Base-by-base conservation (phyloP, 2,113 vertebrate species). In the Eubucco bourcierii region DNA sequence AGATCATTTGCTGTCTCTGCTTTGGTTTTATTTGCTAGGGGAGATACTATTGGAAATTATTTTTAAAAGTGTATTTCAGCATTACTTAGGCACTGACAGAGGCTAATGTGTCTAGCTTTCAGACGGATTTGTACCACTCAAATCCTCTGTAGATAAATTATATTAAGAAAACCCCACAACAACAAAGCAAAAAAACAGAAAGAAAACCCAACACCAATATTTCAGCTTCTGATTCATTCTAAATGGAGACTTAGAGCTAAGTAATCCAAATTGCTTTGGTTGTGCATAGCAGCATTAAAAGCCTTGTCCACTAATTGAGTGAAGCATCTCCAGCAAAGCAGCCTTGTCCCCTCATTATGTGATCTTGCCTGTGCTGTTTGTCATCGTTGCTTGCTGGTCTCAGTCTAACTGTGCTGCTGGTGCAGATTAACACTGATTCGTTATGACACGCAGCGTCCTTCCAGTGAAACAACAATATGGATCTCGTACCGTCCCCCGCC, bases 271-370 rank as follows among this genome's bases (percentile, higher is more conserved):
- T 98, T 98, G 98, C 98, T 98, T 98, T 98, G 98, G 98, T 98
- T 98, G 98, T 97, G 97, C 98, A 94, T 97, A 97, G 98, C 97
- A 74, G 98, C 98, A 98, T 98, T 99, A 98, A 99, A 99, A 99
- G 98, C 98, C 98, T 93, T 97, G 98, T 98, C 98, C 98, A 96
- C 98, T 99, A 99, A 99, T 99, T 99, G 98, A 99, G 98, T 98
- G 98, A 98, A 98, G 97, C 98, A 67, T 97, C 98, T 96, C 90
- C 90, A 95, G 96, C 81, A 95, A 97, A 95, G 97, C 98, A 91
- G 97, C 94, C 97, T 98, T 97, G 98, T 98, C 98, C 97, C 97
- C 98, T 99, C 98, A 98, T 99, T 99, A 98, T 97, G 97, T 98
- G 95, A 97, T 97, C 97, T 97, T 98, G 98, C 98, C 94, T 97